These are phyloP conservation scores for Dromas ardeola DNA, from an alignment of 2,113 vertebrate genomes.

Conservation along the genomic window DNA sequence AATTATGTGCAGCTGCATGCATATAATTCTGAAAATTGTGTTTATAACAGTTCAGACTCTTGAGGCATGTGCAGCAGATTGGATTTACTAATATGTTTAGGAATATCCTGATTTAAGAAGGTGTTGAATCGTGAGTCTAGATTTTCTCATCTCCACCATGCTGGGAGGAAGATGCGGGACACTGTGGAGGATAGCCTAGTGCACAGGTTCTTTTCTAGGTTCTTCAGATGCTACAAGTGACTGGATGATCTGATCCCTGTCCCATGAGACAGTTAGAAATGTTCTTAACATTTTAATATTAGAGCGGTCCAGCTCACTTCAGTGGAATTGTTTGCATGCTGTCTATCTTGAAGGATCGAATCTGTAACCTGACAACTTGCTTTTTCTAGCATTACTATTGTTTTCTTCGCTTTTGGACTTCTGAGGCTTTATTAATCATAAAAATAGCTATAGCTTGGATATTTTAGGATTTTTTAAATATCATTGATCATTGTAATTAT, in stretches of 20 bases:
- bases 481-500: neutral
- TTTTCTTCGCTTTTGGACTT: neutral
- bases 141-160: neutral
- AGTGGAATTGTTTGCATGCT: neutral
- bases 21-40: neutral
- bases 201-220: neutral
- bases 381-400: neutral
- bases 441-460: neutral
- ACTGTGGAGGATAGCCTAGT: neutral
- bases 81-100: neutral
- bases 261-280: neutral
- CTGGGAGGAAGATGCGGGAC: neutral
- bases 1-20: constrained; percentile 37
- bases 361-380: neutral
- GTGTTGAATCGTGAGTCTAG: neutral
- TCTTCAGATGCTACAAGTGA: neutral
- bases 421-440: neutral
- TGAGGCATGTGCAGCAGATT: neutral
- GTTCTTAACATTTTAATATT: neutral
- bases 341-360: neutral
- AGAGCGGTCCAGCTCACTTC: neutral
- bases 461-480: neutral
- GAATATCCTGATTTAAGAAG: neutral
- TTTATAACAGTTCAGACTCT: neutral
- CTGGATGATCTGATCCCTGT: neutral